Conservation (phyloP, 1,140 invertebrate genomes). For the Eurosta solidaginis region DNA sequence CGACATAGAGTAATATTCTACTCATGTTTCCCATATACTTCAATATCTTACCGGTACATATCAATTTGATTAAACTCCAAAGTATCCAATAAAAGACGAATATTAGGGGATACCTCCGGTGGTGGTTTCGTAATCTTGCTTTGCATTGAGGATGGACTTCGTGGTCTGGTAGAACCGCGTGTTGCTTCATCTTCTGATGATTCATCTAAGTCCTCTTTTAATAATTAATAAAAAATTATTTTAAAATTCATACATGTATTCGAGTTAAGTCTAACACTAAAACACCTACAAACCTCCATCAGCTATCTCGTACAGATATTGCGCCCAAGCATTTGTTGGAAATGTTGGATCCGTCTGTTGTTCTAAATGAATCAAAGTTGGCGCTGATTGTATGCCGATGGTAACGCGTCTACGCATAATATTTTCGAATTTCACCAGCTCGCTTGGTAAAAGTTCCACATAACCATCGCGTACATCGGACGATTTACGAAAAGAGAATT, state of each 20-base stretch:
- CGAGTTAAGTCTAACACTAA: not conserved
- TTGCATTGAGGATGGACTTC: conserved; percentile 9
- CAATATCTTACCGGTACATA: conserved; percentile 47
- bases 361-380: conserved; percentile 57
- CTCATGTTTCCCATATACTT: not conserved
- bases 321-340: conserved; percentile 70
- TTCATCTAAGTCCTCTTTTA: conserved; percentile 48
- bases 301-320: conserved; percentile 63
- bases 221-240: conserved; percentile 38
- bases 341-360: conserved; percentile 70
- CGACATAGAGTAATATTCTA: too few relatives aligned
- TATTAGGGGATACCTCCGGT: conserved; percentile 45
- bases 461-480: conserved; percentile 69
- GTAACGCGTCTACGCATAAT: conserved; percentile 65
- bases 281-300: conserved; percentile 40
- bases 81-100: conserved; percentile 48
- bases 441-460: conserved; percentile 66
- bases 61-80: conserved; percentile 58
- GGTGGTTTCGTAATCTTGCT: conserved; percentile 31
- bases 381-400: conserved; percentile 62
- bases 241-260: not conserved
- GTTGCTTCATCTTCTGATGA: conserved; percentile 44
- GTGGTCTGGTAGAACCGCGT: conserved; percentile 9
- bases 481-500: conserved; percentile 58
- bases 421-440: conserved; percentile 64